Percentiles rank a stretch among this genome's conserved stretches.
Evolutionary conservation across 2,113 vertebrate genomes (phyloP).

Genomic region (Python bivittatus): DNA sequence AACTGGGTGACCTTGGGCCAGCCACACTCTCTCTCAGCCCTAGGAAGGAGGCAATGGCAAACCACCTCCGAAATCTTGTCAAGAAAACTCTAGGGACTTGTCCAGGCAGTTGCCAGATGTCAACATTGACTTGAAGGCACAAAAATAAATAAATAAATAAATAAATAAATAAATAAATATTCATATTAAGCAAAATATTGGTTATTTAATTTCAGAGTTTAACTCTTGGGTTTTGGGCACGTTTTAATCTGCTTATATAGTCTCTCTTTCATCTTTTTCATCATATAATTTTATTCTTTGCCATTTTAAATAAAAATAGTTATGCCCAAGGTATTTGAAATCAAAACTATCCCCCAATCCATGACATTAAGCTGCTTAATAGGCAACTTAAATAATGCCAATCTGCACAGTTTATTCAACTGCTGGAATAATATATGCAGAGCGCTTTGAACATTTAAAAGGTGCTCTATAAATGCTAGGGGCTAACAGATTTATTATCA

Average conservation of each 20-base stretch:
- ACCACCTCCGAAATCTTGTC: neutral
- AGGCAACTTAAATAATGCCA: neutral
- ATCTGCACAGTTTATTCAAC: neutral
- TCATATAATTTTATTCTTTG: neutral
- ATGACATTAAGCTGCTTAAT: neutral
- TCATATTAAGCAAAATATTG: neutral
- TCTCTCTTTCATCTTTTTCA: neutral
- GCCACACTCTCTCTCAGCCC: neutral
- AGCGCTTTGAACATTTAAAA: conserved; percentile 16
- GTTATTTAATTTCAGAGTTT: neutral
- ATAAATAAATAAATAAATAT: neutral
- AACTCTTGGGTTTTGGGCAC: neutral
- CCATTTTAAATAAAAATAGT: neutral
- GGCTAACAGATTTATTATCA: conserved; percentile 21
- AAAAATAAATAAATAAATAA: neutral
- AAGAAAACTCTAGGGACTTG: neutral
- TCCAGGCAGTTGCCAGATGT: neutral
- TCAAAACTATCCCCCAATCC: neutral
- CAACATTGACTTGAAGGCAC: neutral
- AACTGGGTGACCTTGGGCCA: neutral
- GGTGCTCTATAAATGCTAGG: neutral
- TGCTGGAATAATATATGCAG: neutral
- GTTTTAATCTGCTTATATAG: neutral
- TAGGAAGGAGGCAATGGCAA: neutral
- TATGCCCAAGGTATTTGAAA: neutral